phyloP scores from a whole-genome alignment of 2,888 invertebrate genomes.

The Onchidella celtica region DNA sequence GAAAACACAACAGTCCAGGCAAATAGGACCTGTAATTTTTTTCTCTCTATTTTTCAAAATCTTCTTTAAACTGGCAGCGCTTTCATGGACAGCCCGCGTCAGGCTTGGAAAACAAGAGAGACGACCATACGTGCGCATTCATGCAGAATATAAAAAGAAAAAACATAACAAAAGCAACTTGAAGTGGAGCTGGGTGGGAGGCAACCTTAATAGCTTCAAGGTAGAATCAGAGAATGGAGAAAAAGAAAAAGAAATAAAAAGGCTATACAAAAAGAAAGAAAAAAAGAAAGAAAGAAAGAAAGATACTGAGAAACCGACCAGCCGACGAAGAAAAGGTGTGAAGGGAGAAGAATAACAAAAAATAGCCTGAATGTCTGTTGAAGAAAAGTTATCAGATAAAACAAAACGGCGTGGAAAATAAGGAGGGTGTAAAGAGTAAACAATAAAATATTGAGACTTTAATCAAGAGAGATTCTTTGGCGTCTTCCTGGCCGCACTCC shows the following conservation, averaged over 20 bases:
- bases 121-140: no score
- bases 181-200: no score
- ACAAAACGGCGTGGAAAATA: not conserved
- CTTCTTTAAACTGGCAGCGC: no score
- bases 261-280: not conserved
- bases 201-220: no score
- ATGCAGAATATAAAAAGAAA: no score
- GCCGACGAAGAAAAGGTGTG: not conserved
- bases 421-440: not conserved
- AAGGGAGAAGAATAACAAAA: not conserved
- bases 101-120: no score
- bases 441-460: not conserved
- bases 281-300: conserved; percentile 2
- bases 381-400: not conserved
- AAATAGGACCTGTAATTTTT: no score
- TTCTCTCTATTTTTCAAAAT: no score
- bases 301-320: not conserved
- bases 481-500: not conserved
- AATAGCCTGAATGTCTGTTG: not conserved
- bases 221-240: no score
- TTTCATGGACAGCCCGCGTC: no score
- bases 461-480: not conserved
- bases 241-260: not conserved
- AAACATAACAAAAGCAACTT: no score
- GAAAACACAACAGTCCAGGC: no score